A percentile compares a stretch with the other conserved stretches of the same genome.
phyloP scores from a whole-genome alignment of 2,888 invertebrate genomes.

The Ophion costatus region DNA sequence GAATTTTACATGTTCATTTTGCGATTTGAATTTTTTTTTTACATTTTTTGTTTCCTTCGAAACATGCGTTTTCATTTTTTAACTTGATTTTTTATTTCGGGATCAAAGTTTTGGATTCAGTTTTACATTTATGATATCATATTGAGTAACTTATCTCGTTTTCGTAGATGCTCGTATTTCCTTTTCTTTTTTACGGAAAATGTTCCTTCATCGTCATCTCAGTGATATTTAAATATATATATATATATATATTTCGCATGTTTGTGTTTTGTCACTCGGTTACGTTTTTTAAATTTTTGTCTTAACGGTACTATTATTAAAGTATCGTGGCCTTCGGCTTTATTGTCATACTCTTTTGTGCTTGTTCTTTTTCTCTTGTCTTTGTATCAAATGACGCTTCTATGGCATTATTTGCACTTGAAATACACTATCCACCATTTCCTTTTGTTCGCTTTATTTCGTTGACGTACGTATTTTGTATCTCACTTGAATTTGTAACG shows the following conservation, averaged over 20 bases:
- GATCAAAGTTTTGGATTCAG: no score
- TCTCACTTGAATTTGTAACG: slow-evolving; percentile 12
- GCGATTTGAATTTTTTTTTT: no score
- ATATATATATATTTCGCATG: not conserved
- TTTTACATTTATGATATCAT: no score
- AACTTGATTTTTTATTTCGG: no score
- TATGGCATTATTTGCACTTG: no score
- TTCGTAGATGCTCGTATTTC: no score
- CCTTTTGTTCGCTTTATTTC: not conserved
- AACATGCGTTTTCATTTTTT: no score
- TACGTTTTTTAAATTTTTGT: not conserved
- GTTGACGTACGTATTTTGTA: not conserved
- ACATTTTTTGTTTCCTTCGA: no score
- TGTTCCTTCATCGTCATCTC: not conserved
- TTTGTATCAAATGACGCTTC: no score
- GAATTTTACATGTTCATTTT: no score
- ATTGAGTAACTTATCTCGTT: no score
- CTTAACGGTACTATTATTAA: not conserved
- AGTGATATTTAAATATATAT: not conserved
- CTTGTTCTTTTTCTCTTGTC: not conserved
- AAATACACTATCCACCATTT: no score
- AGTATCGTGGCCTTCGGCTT: not conserved
- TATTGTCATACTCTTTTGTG: not conserved
- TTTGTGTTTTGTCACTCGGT: not conserved
- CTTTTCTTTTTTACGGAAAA: not conserved